Evolutionary conservation across 1,140 invertebrate species (phyloP).

Genomic region (Chrysoperla carnea): DNA sequence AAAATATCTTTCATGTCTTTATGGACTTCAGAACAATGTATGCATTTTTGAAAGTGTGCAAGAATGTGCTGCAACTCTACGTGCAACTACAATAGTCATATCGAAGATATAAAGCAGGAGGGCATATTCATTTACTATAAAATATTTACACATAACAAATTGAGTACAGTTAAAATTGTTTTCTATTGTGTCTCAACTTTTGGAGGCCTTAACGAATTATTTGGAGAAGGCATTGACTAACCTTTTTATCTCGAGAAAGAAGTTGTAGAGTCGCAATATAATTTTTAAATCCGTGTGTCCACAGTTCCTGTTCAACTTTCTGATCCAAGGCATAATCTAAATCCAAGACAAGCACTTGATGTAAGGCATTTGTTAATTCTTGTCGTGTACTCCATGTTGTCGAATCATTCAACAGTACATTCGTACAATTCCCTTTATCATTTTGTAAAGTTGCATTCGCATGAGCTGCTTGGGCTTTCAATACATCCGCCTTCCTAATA

Average conservation of each 20-base stretch:
- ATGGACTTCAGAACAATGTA: no score
- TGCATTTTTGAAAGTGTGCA: no score
- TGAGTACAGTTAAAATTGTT: no score
- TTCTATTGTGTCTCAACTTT: no score
- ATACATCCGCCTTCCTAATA: constrained; percentile 46
- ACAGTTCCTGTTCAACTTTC: constrained; percentile 77
- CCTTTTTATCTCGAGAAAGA: constrained; percentile 59
- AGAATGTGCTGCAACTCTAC: no score
- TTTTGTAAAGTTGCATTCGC: constrained; percentile 28
- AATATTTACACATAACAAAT: no score
- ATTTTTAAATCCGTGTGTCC: constrained; percentile 79
- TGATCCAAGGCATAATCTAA: constrained; percentile 76
- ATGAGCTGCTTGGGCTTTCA: constrained; percentile 45
- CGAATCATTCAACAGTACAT: constrained; percentile 32
- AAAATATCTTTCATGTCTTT: no score
- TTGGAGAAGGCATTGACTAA: constrained; percentile 11
- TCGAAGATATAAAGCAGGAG: no score
- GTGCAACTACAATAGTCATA: no score
- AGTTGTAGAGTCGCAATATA: constrained; percentile 63
- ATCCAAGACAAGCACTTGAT: constrained; percentile 61
- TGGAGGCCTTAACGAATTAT: no score
- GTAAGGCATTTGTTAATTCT: constrained; percentile 56
- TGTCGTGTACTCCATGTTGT: constrained; percentile 41
- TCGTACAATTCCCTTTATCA: not conserved
- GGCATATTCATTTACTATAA: no score